Evolutionary conservation across 2,113 vertebrate species (phyloP).

Genomic region (Macaca nemestrina): DNA sequence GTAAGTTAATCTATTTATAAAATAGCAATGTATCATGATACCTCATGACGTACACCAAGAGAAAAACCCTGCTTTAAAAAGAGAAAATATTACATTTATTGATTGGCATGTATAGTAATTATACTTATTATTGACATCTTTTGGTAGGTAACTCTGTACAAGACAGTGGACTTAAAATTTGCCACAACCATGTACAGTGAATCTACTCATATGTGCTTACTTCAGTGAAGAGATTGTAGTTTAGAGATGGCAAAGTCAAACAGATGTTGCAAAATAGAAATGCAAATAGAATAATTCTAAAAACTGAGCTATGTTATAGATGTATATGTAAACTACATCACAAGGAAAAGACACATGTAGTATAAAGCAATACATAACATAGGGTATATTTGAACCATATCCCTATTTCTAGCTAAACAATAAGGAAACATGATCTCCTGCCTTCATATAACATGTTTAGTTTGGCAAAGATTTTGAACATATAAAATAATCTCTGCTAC

Average conservation of each 20-base stretch:
- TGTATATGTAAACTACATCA: neutral
- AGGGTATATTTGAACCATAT: neutral
- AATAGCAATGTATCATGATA: neutral
- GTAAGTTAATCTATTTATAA: neutral
- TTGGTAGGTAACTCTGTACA: neutral
- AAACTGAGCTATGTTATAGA: neutral
- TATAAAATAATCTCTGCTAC: neutral
- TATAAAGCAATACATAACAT: neutral
- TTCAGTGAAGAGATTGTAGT: neutral
- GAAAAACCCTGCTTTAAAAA: neutral
- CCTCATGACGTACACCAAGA: neutral
- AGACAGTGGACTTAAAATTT: neutral
- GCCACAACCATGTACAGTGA: neutral
- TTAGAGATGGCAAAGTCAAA: neutral
- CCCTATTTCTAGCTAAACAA: neutral
- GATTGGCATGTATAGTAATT: neutral
- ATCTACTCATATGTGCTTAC: neutral
- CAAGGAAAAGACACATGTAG: neutral
- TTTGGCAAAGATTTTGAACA: neutral
- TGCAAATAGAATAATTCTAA: neutral
- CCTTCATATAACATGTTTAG: neutral
- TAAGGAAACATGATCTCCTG: neutral
- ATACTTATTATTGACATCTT: neutral
- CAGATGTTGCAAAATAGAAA: neutral
- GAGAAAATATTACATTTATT: neutral